Evolutionary conservation across 2,113 vertebrate species (phyloP).

Genomic region (Dipodomys spectabilis): DNA sequence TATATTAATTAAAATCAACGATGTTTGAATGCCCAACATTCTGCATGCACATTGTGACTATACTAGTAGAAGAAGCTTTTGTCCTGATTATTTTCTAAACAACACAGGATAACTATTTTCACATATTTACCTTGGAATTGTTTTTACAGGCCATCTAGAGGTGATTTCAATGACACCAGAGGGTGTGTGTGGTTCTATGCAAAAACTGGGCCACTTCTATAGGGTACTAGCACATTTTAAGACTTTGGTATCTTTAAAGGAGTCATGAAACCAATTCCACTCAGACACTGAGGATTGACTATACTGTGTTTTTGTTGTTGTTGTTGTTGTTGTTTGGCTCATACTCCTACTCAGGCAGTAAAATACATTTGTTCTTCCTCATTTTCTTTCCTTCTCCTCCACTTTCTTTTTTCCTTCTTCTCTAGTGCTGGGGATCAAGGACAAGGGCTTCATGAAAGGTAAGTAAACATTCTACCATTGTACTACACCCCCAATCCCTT

Average conservation of each 20-base stretch:
- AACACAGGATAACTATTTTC: not conserved
- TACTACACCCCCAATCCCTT: not conserved
- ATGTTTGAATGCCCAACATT: not conserved
- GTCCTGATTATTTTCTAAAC: not conserved
- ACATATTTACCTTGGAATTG: not conserved
- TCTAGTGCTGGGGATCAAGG: too few species aligned
- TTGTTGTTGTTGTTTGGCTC: not conserved
- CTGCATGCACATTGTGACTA: not conserved
- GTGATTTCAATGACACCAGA: not conserved
- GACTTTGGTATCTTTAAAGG: not conserved
- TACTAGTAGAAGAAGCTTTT: not conserved
- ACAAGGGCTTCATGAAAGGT: too few species aligned
- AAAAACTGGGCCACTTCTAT: not conserved
- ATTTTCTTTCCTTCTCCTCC: too few species aligned
- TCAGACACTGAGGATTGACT: not conserved
- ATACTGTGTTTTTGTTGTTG: not conserved
- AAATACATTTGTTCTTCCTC: not conserved
- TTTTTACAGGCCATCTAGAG: not conserved
- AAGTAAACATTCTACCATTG: too few species aligned
- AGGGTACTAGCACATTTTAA: not conserved
- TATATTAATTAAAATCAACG: constrained; percentile 3
- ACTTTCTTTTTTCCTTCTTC: too few species aligned
- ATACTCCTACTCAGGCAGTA: not conserved
- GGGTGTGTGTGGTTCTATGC: not conserved
- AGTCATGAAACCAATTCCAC: not conserved